Evolutionary conservation across 2,113 vertebrate species (phyloP).

Genomic region (Chaetodon trifascialis): DNA sequence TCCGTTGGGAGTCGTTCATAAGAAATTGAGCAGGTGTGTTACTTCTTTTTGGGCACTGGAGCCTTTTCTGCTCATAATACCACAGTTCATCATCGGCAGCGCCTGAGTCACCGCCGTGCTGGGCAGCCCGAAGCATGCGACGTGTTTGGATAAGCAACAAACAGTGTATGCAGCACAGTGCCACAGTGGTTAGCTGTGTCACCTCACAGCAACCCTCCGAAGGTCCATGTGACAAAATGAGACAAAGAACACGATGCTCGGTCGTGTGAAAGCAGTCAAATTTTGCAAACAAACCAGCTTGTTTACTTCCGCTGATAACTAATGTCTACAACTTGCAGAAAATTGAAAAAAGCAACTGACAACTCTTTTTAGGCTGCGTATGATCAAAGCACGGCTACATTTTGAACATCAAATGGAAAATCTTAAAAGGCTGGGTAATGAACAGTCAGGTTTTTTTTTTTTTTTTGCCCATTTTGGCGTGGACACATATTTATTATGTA

Average conservation of each 20-base stretch:
- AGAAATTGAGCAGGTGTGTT: neutral
- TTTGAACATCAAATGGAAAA: conserved; percentile 67
- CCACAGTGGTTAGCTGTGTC: too few relatives aligned
- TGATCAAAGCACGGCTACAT: conserved; percentile 60
- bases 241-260: conserved; percentile 11
- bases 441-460: conserved; percentile 27
- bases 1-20: neutral
- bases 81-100: conserved; percentile 2
- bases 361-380: conserved; percentile 31
- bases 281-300: conserved; percentile 12
- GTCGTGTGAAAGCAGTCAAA: neutral
- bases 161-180: too few relatives aligned
- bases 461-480: conserved; percentile 25
- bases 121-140: conserved; percentile 1
- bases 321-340: conserved; percentile 42
- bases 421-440: conserved; percentile 60
- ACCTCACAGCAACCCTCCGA: too few relatives aligned
- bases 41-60: neutral
- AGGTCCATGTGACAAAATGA: conserved; percentile 7
- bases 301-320: conserved; percentile 35
- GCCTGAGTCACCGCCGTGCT: neutral
- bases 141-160: neutral
- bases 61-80: neutral
- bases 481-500: conserved; percentile 53
- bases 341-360: conserved; percentile 33